phyloP scores from a whole-genome alignment of 2,113 vertebrate species.

The Chrysochloris asiatica region DNA sequence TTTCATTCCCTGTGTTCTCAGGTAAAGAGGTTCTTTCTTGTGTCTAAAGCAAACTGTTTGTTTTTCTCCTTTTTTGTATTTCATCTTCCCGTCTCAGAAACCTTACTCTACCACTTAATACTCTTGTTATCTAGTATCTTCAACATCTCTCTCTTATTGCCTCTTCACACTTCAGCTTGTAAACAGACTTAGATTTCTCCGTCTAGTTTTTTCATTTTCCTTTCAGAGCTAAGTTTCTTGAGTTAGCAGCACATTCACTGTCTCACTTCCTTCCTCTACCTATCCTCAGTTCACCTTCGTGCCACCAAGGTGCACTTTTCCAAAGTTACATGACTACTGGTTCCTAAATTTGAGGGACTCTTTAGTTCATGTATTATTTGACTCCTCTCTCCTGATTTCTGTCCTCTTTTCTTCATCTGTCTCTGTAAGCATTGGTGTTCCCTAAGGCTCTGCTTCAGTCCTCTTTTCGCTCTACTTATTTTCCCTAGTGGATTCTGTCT shows the following conservation, averaged over 20 bases:
- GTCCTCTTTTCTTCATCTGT: neutral
- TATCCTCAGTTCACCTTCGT: constrained; percentile 56
- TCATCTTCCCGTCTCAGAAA: constrained; percentile 1
- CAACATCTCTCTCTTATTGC: neutral
- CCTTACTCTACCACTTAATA: neutral
- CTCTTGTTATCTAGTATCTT: neutral
- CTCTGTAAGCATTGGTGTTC: neutral
- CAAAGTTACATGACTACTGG: neutral
- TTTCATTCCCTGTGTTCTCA: neutral
- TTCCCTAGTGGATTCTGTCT: neutral
- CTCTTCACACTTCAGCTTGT: neutral
- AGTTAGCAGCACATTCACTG: constrained; percentile 1
- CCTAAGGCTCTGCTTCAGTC: neutral
- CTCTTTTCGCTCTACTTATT: neutral
- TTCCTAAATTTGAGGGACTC: constrained; percentile 6
- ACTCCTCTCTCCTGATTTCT: neutral
- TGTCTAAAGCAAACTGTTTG: neutral
- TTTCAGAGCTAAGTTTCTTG: constrained; percentile 20
- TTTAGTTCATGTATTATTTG: neutral
- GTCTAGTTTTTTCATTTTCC: neutral
- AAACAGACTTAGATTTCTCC: neutral
- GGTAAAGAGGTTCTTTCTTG: neutral
- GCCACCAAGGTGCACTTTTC: constrained; percentile 38
- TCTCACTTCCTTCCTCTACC: neutral
- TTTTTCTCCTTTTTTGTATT: neutral